phyloP scores from a whole-genome alignment of 2,888 invertebrate species.

The Fissipunctia ypsillon region DNA sequence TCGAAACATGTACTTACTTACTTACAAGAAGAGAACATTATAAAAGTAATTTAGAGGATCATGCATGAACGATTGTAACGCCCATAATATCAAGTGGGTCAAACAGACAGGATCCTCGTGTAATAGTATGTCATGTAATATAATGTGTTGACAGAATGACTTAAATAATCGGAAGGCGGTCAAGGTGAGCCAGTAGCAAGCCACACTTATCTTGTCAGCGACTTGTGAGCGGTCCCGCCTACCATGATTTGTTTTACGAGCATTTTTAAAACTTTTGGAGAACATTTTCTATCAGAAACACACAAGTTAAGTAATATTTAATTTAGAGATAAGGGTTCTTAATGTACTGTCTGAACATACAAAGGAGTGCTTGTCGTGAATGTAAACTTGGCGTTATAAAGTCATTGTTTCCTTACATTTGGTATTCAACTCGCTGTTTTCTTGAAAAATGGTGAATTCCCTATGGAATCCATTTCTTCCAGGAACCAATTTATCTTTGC shows the following conservation, averaged over 20 bases:
- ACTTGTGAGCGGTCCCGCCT: no score
- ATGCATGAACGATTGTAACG: no score
- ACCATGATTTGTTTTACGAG: background rate
- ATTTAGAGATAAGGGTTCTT: conserved; percentile 21
- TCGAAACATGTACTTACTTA: no score
- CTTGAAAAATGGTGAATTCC: conserved; percentile 82
- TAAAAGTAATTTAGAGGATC: no score
- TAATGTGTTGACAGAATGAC: background rate
- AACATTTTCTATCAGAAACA: background rate
- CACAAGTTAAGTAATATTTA: background rate
- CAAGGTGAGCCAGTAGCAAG: conserved; percentile 6
- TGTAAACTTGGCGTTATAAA: conserved; percentile 67
- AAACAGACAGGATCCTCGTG: background rate
- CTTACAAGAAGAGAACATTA: no score
- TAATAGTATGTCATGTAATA: no score
- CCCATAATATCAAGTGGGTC: background rate
- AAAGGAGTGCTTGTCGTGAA: conserved; percentile 58
- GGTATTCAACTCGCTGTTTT: conserved; percentile 80
- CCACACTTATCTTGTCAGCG: background rate
- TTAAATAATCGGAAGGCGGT: conserved; percentile 4
- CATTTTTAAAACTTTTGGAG: background rate
- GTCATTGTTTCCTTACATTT: conserved; percentile 70
- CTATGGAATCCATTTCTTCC: conserved; percentile 74
- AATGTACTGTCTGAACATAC: conserved; percentile 40
- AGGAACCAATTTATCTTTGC: conserved; percentile 65